Evolutionary conservation across 2,888 invertebrate species (phyloP), one percentile per base, ranked within the genome.

Genomic region (Dioctria rufipes): DNA sequence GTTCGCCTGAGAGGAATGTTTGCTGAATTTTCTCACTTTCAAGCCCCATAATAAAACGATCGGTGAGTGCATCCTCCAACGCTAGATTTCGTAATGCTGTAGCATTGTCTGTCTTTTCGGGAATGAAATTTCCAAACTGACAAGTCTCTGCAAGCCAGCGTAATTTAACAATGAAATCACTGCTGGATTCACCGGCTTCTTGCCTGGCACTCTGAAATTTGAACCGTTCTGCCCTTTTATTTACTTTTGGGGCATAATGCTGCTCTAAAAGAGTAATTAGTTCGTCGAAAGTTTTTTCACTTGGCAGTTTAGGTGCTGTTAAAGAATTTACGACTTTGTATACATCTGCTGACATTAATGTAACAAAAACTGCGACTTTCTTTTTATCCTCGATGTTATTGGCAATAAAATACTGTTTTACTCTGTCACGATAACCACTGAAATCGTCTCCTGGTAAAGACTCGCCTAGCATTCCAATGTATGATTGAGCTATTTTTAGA

Each of bases 231-330:
- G 78, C 78, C 5, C 78, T 54, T 73, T 82, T 73, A 42, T 80
- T 78, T 43, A 69, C 65, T n/a, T 80, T 78, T 71, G 80, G 66
- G 13, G 73, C 39, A 43, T 78, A 82, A 80, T 82, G 80, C 11
- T 80, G 43, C 4, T 71, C 60, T 40, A 80, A 13, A 5, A 80
- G n/a, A 43, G 8, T 54, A 5, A 79, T 5, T n/a, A 82, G 4
- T 13, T 73, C 80, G 61, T 80, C 3, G 81, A 79, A n/a, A 75
- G 13, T 51, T 81, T 54, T 1, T 25, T 25, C 25, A 2, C 25
- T 25, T 25, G 25, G 25, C 25, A 25, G 2, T 25, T 25, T 25
- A 25, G 80, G 79, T 2, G 75, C 49, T 1, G 78, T 80, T 25
- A 80, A 42, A 25, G 80, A 82, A 78, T 73, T 82, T 4, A 78